These are phyloP conservation scores for Elanoides forficatus DNA, from an alignment of 2,113 vertebrate genomes.

Conservation along the genomic window DNA sequence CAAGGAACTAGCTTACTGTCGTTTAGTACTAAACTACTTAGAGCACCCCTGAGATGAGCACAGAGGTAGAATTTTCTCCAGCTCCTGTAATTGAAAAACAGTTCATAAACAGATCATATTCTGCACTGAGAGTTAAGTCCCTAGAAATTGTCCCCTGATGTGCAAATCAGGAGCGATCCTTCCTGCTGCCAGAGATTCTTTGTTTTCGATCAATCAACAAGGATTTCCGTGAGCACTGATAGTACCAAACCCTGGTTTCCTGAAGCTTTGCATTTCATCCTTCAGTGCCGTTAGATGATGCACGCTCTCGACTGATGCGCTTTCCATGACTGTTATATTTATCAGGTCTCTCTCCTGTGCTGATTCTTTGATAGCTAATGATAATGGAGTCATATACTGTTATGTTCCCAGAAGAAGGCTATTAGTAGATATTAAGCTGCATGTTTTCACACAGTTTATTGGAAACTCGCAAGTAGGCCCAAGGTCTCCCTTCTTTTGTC, in stretches of 20 bases:
- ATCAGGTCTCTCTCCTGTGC: neutral
- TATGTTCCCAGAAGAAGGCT: neutral
- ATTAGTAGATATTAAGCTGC: neutral
- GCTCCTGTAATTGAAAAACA: neutral
- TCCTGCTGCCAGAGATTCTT: neutral
- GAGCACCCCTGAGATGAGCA: neutral
- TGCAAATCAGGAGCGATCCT: neutral
- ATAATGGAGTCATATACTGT: neutral
- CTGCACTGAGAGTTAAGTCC: neutral
- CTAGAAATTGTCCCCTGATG: neutral
- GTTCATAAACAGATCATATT: neutral
- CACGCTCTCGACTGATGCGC: neutral
- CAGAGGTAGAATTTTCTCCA: neutral
- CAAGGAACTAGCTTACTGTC: neutral
- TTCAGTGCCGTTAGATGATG: neutral
- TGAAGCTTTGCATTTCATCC: neutral
- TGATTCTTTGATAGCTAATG: neutral
- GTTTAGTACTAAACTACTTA: neutral
- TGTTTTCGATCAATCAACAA: neutral
- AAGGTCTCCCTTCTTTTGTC: neutral
- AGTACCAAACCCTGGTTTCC: neutral
- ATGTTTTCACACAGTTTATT: neutral
- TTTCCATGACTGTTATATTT: neutral
- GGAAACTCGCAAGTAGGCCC: neutral
- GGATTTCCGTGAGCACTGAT: neutral